These are phyloP conservation scores for Drosophila simulans DNA, from an alignment of 1,140 invertebrate species.

Conservation along the genomic window DNA sequence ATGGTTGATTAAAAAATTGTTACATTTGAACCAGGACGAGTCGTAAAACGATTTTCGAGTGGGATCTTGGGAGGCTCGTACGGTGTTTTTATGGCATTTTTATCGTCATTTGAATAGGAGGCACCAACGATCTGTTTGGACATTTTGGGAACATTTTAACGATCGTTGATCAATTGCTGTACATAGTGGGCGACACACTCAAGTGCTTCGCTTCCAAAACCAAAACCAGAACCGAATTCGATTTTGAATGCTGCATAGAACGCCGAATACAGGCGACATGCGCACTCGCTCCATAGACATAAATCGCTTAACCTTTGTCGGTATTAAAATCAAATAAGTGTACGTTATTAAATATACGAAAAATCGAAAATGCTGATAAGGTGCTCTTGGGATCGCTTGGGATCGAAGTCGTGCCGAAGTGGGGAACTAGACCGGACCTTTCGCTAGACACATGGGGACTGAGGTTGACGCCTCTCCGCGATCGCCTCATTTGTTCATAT, in stretches of 20 bases:
- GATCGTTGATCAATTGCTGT: slow-evolving; percentile 38
- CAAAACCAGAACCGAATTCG: slow-evolving; percentile 24
- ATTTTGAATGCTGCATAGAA: slow-evolving; percentile 14
- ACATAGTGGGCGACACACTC: slow-evolving; percentile 50
- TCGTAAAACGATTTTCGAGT: slow-evolving; percentile 48
- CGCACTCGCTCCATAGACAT: slow-evolving; percentile 19
- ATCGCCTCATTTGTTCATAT: slow-evolving; percentile 1
- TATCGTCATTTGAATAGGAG: slow-evolving; percentile 78
- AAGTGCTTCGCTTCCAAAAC: slow-evolving; percentile 53
- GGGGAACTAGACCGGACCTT: slow-evolving; percentile 42
- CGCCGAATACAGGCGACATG: slow-evolving; percentile 1
- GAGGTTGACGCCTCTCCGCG: slow-evolving; percentile 27
- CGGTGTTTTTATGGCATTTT: slow-evolving; percentile 66
- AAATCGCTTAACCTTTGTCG: slow-evolving; percentile 68
- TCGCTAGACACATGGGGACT: slow-evolving; percentile 36
- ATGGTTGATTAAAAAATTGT: slow-evolving; percentile 73
- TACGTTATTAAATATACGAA: slow-evolving; percentile 37
- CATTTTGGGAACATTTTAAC: slow-evolving; percentile 74
- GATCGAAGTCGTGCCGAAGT: slow-evolving; percentile 8
- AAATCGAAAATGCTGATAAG: slow-evolving; percentile 45
- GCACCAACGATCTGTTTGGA: slow-evolving; percentile 79
- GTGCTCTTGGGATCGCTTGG: slow-evolving; percentile 29
- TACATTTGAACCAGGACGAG: slow-evolving; percentile 71
- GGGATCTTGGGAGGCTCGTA: slow-evolving; percentile 40
- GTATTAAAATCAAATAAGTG: slow-evolving; percentile 52